These are phyloP conservation scores for Scaptomyza graminum DNA, from an alignment of 1,140 invertebrate genomes.

Conservation along the genomic window DNA sequence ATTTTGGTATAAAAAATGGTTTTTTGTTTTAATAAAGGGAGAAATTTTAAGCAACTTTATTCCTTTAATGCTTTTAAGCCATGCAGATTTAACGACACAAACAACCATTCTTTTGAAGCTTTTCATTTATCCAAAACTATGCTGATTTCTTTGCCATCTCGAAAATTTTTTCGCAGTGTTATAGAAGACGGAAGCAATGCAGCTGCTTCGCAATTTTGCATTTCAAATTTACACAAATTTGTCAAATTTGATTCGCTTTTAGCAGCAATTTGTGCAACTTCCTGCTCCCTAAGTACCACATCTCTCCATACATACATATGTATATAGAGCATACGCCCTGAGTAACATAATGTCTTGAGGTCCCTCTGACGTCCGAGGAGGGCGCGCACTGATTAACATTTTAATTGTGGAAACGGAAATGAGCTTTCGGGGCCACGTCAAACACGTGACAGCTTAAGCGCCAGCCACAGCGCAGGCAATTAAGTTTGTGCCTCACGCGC, in stretches of 20 bases:
- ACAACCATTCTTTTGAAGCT: too few relatives aligned
- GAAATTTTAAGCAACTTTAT: too few relatives aligned
- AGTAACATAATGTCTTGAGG: conserved; percentile 10
- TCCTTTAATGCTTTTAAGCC: too few relatives aligned
- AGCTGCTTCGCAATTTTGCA: conserved; percentile 12
- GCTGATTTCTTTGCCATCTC: too few relatives aligned
- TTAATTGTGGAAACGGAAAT: conserved; percentile 74
- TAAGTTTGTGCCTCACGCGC: conserved; percentile 28
- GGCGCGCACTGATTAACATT: conserved; percentile 59
- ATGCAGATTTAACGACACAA: too few relatives aligned
- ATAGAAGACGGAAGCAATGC: neutral
- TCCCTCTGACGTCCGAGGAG: conserved; percentile 3
- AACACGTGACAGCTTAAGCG: conserved; percentile 40
- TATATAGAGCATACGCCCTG: conserved; percentile 24
- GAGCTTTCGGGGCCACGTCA: conserved; percentile 51
- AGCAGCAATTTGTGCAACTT: conserved; percentile 16
- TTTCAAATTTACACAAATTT: conserved; percentile 33
- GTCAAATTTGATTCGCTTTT: conserved; percentile 39
- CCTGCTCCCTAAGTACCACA: neutral
- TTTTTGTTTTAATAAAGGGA: too few relatives aligned
- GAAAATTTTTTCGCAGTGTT: neutral
- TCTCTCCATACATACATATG: neutral
- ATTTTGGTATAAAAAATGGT: too few relatives aligned
- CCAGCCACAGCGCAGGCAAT: conserved; percentile 22
- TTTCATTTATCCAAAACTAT: too few relatives aligned